phyloP scores from a whole-genome alignment of 2,113 vertebrate genomes.

The Pterocles gutturalis region DNA sequence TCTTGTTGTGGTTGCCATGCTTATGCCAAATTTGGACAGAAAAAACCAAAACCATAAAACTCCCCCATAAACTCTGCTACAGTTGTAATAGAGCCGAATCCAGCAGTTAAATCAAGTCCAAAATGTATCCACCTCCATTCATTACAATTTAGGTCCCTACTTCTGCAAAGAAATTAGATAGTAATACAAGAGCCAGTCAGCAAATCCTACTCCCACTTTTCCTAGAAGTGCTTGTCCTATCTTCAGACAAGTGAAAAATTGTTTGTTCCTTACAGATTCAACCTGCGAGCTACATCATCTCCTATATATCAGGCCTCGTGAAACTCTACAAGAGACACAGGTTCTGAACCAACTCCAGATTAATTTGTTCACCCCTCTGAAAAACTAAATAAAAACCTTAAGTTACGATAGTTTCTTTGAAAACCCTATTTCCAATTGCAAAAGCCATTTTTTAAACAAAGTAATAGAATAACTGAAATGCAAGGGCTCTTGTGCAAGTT shows the following conservation, averaged over 20 bases:
- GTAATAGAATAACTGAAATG: not conserved
- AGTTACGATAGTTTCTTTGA: not conserved
- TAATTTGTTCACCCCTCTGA: not conserved
- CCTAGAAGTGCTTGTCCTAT: not conserved
- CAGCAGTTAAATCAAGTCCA: not conserved
- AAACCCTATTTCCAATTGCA: not conserved
- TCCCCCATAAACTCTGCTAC: not conserved
- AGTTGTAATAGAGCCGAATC: not conserved
- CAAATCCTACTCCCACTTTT: not conserved
- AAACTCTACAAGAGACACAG: not conserved
- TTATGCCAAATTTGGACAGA: not conserved
- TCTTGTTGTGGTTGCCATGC: not conserved
- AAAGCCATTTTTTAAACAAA: not conserved
- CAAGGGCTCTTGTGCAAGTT: not conserved
- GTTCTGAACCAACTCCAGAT: not conserved
- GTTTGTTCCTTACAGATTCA: not conserved
- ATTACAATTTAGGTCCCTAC: not conserved
- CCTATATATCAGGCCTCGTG: not conserved
- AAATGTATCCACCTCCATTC: not conserved
- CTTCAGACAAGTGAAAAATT: not conserved
- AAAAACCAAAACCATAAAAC: not conserved
- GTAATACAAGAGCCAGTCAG: not conserved
- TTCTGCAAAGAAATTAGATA: not conserved
- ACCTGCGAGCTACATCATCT: not conserved
- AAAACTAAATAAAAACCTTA: not conserved